phyloP scores from a whole-genome alignment of 2,797 vertebrate genomes.

The Eulemur albifrons region DNA sequence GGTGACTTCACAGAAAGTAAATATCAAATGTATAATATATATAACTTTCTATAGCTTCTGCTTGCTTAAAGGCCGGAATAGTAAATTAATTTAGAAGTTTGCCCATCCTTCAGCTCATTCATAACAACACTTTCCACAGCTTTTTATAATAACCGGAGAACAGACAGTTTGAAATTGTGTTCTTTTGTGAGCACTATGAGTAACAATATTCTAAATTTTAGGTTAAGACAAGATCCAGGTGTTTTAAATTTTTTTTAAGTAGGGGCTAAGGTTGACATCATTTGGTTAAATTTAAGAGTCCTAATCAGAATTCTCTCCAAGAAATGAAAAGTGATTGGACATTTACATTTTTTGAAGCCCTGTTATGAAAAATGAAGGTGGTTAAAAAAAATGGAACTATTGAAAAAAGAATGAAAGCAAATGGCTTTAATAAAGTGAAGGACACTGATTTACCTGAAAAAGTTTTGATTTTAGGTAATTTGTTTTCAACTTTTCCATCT shows the following conservation, averaged over 20 bases:
- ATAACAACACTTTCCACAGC: neutral
- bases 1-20: neutral
- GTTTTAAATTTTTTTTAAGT: neutral
- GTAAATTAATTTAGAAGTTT: neutral
- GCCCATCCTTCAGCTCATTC: neutral
- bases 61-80: neutral
- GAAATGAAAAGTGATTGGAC: neutral
- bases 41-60: neutral
- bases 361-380: neutral
- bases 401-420: neutral
- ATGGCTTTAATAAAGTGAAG: neutral
- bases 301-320: neutral
- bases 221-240: neutral
- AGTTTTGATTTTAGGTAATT: neutral
- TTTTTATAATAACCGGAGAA: neutral
- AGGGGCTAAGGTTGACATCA: neutral
- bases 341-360: neutral
- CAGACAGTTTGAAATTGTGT: neutral
- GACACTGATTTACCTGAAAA: neutral
- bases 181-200: neutral
- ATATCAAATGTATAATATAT: neutral
- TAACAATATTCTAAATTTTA: neutral
- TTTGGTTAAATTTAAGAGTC: neutral
- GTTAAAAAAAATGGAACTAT: neutral
- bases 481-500: neutral